These are phyloP conservation scores for Drosophila barbarae DNA, from an alignment of 2,888 invertebrate genomes.

Conservation along the genomic window DNA sequence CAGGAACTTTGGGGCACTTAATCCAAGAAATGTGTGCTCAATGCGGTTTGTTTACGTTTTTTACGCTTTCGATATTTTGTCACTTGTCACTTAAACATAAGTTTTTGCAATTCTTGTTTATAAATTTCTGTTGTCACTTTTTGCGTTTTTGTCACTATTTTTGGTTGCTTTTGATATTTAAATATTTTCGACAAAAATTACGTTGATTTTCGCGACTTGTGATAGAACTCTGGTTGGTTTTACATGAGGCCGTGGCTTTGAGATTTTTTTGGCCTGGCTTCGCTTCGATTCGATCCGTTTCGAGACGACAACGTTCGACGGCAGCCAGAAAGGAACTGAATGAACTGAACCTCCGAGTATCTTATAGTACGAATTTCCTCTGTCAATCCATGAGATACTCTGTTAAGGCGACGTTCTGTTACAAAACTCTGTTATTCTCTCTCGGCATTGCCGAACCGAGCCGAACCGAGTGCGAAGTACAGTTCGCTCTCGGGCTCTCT, in stretches of 20 bases:
- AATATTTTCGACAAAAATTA: constrained; percentile 11
- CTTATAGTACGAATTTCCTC: no score
- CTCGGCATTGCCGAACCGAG: constrained; percentile 11
- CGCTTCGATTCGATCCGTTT: constrained; percentile 55
- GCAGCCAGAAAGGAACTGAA: constrained; percentile 80
- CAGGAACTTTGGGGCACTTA: constrained; percentile 69
- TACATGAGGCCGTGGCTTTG: constrained; percentile 29
- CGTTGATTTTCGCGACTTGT: constrained; percentile 13
- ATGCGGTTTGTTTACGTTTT: constrained; percentile 33
- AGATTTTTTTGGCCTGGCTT: constrained; percentile 29
- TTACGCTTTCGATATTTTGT: constrained; percentile 22
- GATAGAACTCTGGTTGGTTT: constrained; percentile 32
- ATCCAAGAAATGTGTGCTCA: constrained; percentile 65
- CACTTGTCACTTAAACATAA: constrained; percentile 27
- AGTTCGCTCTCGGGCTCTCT: constrained; percentile 55
- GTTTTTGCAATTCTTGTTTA: constrained; percentile 9
- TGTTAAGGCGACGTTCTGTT: no score
- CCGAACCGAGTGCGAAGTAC: constrained; percentile 45
- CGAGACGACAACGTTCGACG: constrained; percentile 79
- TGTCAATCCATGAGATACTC: no score
- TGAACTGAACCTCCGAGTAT: constrained; percentile 1
- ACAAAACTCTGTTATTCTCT: no score
- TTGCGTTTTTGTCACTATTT: constrained; percentile 23
- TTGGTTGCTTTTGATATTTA: background rate
- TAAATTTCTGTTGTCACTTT: constrained; percentile 38